Evolutionary conservation across 2,113 vertebrate species (phyloP).

Genomic region (Delphinus delphis): DNA sequence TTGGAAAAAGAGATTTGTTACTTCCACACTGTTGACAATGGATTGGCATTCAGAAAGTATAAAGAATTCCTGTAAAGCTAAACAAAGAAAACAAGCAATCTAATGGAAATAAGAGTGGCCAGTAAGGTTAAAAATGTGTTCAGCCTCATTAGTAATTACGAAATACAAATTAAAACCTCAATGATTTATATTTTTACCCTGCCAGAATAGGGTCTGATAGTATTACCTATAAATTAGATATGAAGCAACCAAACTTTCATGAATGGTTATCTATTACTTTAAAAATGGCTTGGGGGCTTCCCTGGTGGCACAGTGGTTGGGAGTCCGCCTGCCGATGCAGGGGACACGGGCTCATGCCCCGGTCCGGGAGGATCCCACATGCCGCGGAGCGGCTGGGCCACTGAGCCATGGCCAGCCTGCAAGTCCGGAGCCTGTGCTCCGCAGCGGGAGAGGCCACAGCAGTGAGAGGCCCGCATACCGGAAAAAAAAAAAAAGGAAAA

Average conservation of each 20-base stretch:
- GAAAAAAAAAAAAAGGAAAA: no score
- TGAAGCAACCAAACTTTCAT: neutral
- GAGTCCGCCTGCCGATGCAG: no score
- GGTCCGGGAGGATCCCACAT: no score
- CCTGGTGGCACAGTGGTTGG: no score
- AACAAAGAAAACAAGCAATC: neutral
- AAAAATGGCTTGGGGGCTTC: neutral
- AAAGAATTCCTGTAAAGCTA: neutral
- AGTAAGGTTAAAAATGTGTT: neutral
- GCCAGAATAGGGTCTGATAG: neutral
- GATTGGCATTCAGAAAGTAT: neutral
- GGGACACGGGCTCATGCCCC: no score
- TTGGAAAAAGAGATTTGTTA: neutral
- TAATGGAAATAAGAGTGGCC: neutral
- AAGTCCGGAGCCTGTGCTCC: no score
- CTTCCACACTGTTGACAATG: neutral
- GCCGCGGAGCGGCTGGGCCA: no score
- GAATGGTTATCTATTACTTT: neutral
- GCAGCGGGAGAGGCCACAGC: no score
- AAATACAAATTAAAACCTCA: neutral
- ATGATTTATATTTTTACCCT: neutral
- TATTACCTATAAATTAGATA: neutral
- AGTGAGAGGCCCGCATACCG: no score
- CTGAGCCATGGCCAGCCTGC: no score
- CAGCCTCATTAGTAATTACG: neutral